Evolutionary conservation across 64 coral and sea anemone genomes (phyloP), one percentile per base, ranked within the genome.

Genomic region (Stichodactyla helianthus): DNA sequence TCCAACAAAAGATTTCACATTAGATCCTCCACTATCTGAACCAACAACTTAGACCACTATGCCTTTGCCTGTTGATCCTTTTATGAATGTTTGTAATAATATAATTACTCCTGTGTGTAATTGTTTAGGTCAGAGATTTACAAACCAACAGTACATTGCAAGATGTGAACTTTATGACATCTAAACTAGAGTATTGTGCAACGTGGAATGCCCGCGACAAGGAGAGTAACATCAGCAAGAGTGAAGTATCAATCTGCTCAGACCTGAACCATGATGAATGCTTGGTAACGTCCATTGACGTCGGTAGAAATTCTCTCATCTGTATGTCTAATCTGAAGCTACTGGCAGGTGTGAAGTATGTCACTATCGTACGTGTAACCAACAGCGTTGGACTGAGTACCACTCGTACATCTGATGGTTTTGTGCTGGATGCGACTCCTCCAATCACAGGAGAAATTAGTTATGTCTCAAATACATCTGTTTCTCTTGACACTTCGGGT

Each of bases 231-330:
- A 80, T 99, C 13, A 58, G 56, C 4, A 89, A 80, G 31, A 95
- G 62, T 77, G 97, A 99, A 54, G 35, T 99, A 50, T 92, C 93
- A 15, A 85, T 99, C 27, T 94, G 97, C 71, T 88, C 93, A 0
- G 68, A 55, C 20, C 86, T 93, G 20, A 90, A 90, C 79, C 31
- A 61, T 31, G 18, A 83, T 7, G 81, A 90, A 10, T 96, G 94
- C 27, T 59, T 96, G 14, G 71, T 82, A 14, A 54, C 52, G 9
- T 87, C 85, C 53, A 51, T 92, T 6, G 91, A 96, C 61, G 88
- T 93, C 15, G 94, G 60, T 1, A 93, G 80, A 19, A 88, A 76
- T 13, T 57, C 91, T 2, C 83, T 77, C 20, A 77, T 96, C n/a
- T 96, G 94, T 50, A 82, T 96, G 44, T 77, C 91, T 4, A 71